Evolutionary conservation across 2,797 vertebrate genomes (phyloP), one percentile per base, ranked within the genome.

Genomic region (Uromys caudimaculatus): DNA sequence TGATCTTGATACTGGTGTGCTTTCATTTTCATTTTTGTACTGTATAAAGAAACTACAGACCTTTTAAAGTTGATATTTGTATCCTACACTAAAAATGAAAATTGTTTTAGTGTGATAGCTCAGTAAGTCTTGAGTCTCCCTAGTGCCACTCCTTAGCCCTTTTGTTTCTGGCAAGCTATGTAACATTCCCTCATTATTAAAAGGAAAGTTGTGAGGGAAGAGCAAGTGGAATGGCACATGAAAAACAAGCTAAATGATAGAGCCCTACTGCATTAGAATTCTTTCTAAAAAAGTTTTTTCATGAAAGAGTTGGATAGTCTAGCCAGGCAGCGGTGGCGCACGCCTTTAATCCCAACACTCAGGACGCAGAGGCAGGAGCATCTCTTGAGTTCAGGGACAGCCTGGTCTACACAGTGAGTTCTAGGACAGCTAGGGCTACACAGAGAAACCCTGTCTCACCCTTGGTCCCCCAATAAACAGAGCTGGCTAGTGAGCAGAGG

Each of bases 151-250:
- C 21, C 32, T 92, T 91, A 92, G 60, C 47, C 6, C 13, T 82
- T n/a, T 85, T 88, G 52, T 93, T 95, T 93, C 44, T 94, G 79
- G 69, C 89, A 85, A 90, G 58, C 73, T 32, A 44, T 7, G 3
- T 89, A 77, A 95, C 75, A n/a, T 89, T 97, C 11, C 17, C 23
- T 97, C 58, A 56, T 95, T 95, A 93, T 35, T 90, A 50, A 94
- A 94, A 78, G 60, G 82, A 96, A 54, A 9, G 50, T 35, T 82
- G 41, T 96, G 2, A 41, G 81, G 41, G 50, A 92, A 87, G 76
- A 71, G 93, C 32, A 91, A 56, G 58, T 89, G 75, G 50, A 95
- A 89, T 94, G 56, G 44, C 56, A 1, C 69, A 32, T 92, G 44
- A 91, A 90, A 95, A 93, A 38, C 60, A 87, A 58, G 75, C 23